Percentiles rank a stretch among this genome's conserved stretches.
Evolutionary conservation across 2,797 vertebrate species (phyloP).

Genomic region (Eremophila alpestris): DNA sequence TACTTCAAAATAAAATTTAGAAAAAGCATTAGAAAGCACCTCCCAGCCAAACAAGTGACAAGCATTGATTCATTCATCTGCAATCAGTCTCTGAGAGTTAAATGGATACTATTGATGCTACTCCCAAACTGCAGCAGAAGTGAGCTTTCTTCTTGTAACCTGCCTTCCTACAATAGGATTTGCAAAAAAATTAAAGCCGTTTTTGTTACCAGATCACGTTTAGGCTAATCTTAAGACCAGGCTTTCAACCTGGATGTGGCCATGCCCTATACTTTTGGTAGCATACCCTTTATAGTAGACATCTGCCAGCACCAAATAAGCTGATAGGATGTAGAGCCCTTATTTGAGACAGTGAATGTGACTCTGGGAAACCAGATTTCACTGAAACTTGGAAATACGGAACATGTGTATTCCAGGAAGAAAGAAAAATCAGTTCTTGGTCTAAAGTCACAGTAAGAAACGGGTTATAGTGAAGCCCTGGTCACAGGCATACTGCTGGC

Average conservation of each 20-base stretch:
- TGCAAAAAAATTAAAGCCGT: neutral
- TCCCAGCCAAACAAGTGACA: neutral
- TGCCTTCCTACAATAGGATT: neutral
- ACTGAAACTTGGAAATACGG: neutral
- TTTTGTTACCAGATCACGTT: neutral
- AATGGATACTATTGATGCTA: no score
- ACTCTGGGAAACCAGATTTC: neutral
- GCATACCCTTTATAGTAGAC: fast-evolving
- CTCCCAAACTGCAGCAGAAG: neutral
- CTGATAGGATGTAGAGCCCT: neutral
- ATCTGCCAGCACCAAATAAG: neutral
- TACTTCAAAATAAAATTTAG: neutral
- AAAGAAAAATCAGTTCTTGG: neutral
- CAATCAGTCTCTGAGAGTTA: neutral
- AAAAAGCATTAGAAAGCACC: neutral
- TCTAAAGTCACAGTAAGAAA: neutral
- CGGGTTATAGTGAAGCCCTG: fast-evolving
- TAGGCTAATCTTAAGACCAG: neutral
- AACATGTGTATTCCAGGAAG: neutral
- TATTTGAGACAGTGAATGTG: neutral
- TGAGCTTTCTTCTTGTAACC: neutral
- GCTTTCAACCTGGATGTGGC: fast-evolving
- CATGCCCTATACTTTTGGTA: neutral
- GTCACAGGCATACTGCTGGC: neutral
- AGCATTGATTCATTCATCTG: neutral